Percentiles rank a stretch among this genome's conserved stretches.
Conservation (phyloP, 1,140 invertebrate genomes). For the Phortica variegata region DNA sequence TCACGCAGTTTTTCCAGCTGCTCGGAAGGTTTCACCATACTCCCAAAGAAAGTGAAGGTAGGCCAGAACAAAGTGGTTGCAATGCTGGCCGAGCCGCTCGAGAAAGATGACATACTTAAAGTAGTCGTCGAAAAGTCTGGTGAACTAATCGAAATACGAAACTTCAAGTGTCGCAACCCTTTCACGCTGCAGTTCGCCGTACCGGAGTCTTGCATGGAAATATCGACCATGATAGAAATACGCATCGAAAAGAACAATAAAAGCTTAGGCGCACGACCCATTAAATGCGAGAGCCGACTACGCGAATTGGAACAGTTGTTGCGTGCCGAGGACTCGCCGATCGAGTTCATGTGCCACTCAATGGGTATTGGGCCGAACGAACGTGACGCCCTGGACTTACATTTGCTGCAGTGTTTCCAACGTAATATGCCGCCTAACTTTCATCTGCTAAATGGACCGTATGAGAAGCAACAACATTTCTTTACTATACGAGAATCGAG, state of each 20-base stretch:
- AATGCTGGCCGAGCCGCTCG: slow-evolving; percentile 73
- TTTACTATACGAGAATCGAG: slow-evolving; percentile 47
- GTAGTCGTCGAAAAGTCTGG: slow-evolving; percentile 77
- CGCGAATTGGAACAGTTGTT: slow-evolving; percentile 80
- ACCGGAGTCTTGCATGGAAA: slow-evolving; percentile 75
- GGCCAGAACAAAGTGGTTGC: slow-evolving; percentile 81
- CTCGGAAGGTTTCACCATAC: slow-evolving; percentile 50
- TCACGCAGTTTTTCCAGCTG: slow-evolving; percentile 50
- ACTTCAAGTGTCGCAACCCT: slow-evolving; percentile 76
- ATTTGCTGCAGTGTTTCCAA: slow-evolving; percentile 77
- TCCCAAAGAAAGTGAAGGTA: slow-evolving; percentile 52
- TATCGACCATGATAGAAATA: slow-evolving; percentile 78
- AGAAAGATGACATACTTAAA: slow-evolving; percentile 71
- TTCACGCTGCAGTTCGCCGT: slow-evolving; percentile 79
- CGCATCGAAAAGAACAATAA: slow-evolving; percentile 76
- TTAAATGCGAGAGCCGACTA: slow-evolving; percentile 82
- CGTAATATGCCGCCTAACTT: slow-evolving; percentile 79
- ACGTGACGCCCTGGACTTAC: slow-evolving; percentile 76
- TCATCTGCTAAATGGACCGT: slow-evolving; percentile 67
- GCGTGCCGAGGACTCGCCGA: slow-evolving; percentile 72
- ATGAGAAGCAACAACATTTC: slow-evolving; percentile 57
- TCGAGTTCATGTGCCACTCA: slow-evolving; percentile 85
- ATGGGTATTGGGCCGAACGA: slow-evolving; percentile 75
- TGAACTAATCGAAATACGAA: slow-evolving; percentile 71
- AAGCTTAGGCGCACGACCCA: slow-evolving; percentile 72